Percentiles rank a stretch among this genome's conserved stretches.
phyloP scores from a whole-genome alignment of 2,797 vertebrate species.

The Muscicapa comitata region DNA sequence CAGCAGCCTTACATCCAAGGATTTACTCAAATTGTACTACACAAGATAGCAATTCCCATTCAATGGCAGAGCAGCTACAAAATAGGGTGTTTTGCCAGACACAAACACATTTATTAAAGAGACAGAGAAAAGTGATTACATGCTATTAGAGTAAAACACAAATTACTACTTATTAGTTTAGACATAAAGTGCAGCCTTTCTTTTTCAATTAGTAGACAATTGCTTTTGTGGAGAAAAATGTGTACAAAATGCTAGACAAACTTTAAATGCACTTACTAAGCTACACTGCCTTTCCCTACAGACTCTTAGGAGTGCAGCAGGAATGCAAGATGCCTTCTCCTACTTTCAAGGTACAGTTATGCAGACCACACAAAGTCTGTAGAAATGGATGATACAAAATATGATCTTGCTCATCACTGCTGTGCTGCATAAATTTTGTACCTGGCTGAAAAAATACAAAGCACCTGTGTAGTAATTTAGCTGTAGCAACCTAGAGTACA shows the following conservation, averaged over 20 bases:
- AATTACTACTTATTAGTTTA: neutral
- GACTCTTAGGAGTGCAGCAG: neutral
- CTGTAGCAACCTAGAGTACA: neutral
- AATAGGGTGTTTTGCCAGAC: neutral
- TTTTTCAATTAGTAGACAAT: neutral
- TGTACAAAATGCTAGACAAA: neutral
- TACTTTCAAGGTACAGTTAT: neutral
- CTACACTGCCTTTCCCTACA: neutral
- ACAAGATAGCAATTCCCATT: neutral
- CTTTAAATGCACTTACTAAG: neutral
- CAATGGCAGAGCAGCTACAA: neutral
- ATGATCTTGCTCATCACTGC: neutral
- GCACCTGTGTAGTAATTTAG: neutral
- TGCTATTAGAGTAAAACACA: neutral
- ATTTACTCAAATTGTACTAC: neutral
- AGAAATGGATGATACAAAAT: neutral
- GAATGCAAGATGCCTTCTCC: neutral
- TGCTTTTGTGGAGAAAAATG: neutral
- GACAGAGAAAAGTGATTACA: neutral
- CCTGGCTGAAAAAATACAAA: neutral
- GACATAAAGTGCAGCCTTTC: neutral
- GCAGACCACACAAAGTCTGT: neutral
- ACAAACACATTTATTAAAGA: neutral
- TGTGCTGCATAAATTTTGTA: neutral
- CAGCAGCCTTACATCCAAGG: neutral